Percentiles rank a stretch among this genome's conserved stretches.
phyloP scores from a whole-genome alignment of 2,888 invertebrate genomes.

The Elysia crispata region DNA sequence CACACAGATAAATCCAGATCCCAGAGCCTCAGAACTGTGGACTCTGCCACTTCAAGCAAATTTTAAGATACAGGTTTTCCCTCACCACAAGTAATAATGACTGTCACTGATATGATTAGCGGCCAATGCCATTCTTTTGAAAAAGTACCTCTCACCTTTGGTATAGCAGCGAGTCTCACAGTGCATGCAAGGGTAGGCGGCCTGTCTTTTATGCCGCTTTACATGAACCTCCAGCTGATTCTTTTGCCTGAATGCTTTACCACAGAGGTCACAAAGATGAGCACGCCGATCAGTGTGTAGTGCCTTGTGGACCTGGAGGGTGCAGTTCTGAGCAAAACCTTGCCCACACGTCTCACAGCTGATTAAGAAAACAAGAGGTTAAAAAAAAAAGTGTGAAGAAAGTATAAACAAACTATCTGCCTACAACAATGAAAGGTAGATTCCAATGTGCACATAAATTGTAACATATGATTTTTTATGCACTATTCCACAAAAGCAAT shows the following conservation, averaged over 20 bases:
- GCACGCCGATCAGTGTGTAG: constrained; percentile 97
- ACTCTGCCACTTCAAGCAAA: too few species aligned
- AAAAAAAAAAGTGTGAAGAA: background rate
- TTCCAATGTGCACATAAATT: too few species aligned
- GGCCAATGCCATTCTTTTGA: too few species aligned
- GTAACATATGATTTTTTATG: too few species aligned
- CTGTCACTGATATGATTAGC: too few species aligned
- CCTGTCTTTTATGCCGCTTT: constrained; percentile 97
- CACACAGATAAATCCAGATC: too few species aligned
- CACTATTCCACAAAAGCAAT: too few species aligned
- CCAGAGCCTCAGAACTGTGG: too few species aligned
- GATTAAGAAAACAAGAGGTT: constrained; percentile 36
- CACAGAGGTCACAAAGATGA: constrained; percentile 94
- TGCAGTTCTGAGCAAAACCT: constrained; percentile 87
- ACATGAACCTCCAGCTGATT: constrained; percentile 98
- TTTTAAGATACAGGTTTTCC: too few species aligned
- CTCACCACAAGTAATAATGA: too few species aligned
- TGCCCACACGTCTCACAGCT: constrained; percentile 72
- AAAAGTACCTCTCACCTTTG: constrained; percentile 77
- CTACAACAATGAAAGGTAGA: too few species aligned
- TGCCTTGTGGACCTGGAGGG: constrained; percentile 95
- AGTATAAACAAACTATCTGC: too few species aligned
- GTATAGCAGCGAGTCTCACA: constrained; percentile 83
- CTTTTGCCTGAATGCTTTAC: constrained; percentile 89
- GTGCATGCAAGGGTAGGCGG: constrained; percentile 90